Evolutionary conservation across 1,140 invertebrate genomes (phyloP).

Genomic region (Megalonaias nervosa): DNA sequence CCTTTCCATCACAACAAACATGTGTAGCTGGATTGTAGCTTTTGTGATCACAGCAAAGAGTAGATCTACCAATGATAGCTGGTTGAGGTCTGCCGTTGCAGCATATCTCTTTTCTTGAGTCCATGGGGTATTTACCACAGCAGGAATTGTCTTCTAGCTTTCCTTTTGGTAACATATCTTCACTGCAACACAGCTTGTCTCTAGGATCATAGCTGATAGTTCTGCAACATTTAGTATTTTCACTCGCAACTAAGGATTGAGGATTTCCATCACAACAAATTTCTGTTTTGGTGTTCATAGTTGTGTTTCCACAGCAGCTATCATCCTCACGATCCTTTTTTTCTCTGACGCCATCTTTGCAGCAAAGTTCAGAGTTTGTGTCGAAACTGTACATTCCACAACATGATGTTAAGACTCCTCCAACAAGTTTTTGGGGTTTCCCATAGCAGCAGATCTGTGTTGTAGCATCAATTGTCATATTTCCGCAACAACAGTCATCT

Average conservation of each 20-base stretch:
- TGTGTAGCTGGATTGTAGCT: constrained; percentile 2
- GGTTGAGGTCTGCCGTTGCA: constrained; percentile 10
- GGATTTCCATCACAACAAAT: constrained; percentile 28
- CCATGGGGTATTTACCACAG: constrained; percentile 16
- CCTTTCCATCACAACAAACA: constrained; percentile 2
- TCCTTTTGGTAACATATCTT: constrained; percentile 4
- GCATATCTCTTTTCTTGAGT: constrained; percentile 16
- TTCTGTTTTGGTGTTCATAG: constrained; percentile 27
- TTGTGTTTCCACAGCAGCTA: constrained; percentile 26
- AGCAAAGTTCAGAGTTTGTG: constrained; percentile 6
- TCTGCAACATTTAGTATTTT: constrained; percentile 11
- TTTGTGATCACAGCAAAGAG: constrained; percentile 9
- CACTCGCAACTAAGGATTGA: background rate
- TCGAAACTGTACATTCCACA: constrained; percentile 11
- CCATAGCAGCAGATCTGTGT: constrained; percentile 14
- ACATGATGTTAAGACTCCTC: constrained; percentile 18
- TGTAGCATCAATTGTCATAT: background rate
- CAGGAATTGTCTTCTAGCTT: constrained; percentile 25
- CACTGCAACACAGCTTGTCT: constrained; percentile 10
- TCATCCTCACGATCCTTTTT: constrained; percentile 26
- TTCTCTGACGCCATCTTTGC: background rate
- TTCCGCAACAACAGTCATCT: constrained; percentile 11
- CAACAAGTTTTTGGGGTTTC: constrained; percentile 2
- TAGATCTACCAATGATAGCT: constrained; percentile 1
- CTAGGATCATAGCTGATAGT: constrained; percentile 14